Evolutionary conservation across 2,797 vertebrate species (phyloP).

Genomic region (Brachyalestes nurse): DNA sequence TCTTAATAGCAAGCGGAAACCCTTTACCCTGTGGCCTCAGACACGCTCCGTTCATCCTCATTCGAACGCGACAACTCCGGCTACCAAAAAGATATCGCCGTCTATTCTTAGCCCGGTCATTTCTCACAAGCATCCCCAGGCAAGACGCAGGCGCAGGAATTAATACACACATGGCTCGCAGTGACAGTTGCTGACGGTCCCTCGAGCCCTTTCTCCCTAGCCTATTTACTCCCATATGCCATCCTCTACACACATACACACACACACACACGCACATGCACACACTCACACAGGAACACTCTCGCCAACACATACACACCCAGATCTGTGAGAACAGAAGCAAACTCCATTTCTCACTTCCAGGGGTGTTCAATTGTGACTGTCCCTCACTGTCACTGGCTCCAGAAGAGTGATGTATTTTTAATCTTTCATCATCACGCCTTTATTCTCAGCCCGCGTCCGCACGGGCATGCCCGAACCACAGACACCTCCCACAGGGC

Average conservation of each 20-base stretch:
- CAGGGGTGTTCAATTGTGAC: constrained; percentile 80
- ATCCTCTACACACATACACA: constrained; percentile 41
- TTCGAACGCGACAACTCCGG: constrained; percentile 42
- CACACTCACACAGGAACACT: constrained; percentile 9
- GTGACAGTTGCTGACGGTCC: constrained; percentile 80
- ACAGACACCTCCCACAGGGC: constrained; percentile 40
- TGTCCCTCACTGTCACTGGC: constrained; percentile 74
- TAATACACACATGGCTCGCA: constrained; percentile 70
- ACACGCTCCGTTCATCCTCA: constrained; percentile 56
- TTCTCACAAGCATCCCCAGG: constrained; percentile 68
- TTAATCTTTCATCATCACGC: constrained; percentile 65
- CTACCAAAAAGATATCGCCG: constrained; percentile 39
- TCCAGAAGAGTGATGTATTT: constrained; percentile 63
- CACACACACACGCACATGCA: constrained; percentile 31
- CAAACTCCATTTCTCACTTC: constrained; percentile 83
- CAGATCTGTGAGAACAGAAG: constrained; percentile 63
- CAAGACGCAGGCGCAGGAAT: constrained; percentile 68
- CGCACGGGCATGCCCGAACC: constrained; percentile 64
- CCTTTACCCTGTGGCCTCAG: constrained; percentile 56
- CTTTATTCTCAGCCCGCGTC: constrained; percentile 68
- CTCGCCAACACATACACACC: constrained; percentile 23
- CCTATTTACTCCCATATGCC: constrained; percentile 69
- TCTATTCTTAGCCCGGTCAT: constrained; percentile 71
- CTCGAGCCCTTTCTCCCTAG: constrained; percentile 64
- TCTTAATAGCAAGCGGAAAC: constrained; percentile 56